Conservation (phyloP, 2,888 invertebrate genomes). For the Nasonia oneida region DNA sequence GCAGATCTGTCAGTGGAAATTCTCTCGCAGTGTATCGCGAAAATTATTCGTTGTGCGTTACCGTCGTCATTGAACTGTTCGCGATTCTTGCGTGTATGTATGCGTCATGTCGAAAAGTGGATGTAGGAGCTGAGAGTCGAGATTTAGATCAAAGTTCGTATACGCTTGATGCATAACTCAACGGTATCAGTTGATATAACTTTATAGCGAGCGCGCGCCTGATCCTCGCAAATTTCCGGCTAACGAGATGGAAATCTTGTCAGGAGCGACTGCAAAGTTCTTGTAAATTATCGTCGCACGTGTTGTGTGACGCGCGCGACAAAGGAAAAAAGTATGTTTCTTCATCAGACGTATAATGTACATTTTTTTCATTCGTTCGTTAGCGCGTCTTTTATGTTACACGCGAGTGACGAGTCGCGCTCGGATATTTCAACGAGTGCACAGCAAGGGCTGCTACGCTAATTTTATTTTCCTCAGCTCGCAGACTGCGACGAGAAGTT, state of each 20-base stretch:
- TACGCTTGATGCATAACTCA: slow-evolving; percentile 2
- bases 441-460: background rate
- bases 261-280: background rate
- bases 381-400: background rate
- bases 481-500: background rate
- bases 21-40: background rate
- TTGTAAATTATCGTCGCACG: background rate
- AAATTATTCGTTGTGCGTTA: background rate
- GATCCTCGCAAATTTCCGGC: slow-evolving; percentile 5
- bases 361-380: background rate
- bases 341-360: background rate
- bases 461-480: slow-evolving; percentile 30
- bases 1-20: background rate
- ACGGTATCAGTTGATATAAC: slow-evolving; percentile 8
- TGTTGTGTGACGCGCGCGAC: background rate
- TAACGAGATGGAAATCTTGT: slow-evolving; percentile 9
- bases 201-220: background rate
- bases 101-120: background rate
- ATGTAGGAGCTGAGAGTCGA: background rate
- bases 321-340: background rate
- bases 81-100: background rate
- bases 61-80: background rate
- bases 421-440: background rate
- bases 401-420: background rate
- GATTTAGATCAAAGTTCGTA: slow-evolving; percentile 1